Evolutionary conservation across 1,140 invertebrate species (phyloP), one percentile per base, ranked within the genome.

Genomic region (Anthonomus grandis): DNA sequence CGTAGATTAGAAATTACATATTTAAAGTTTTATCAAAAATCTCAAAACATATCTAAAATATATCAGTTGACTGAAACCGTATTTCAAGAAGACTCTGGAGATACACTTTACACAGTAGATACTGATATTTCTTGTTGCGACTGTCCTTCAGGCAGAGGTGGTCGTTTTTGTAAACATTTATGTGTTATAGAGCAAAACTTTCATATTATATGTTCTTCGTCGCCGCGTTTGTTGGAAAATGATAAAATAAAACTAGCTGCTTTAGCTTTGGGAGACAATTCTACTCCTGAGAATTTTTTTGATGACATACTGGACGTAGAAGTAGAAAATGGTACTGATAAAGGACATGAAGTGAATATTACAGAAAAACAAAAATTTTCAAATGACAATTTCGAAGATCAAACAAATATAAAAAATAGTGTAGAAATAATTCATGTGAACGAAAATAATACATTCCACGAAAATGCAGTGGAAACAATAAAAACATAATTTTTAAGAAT

Each of bases 131-230:
- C 9, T 6, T 22, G 5, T 36, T 49, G 46, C 46, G 24, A 41
- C 19, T 49, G 46, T 18, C 24, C 23, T n/a, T 45, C 5, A 6
- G 48, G 48, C n/a, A 23, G 27, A 45, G 48, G 48, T 25, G 48
- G 48, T 25, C 21, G 36, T 9, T 51, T 51, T 51, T 51, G 48
- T 19, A 38, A 51, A 51, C 31, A 51, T 51, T 44, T 51, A 21
- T 44, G 12, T 17, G 13, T 37, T 4, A 22, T 51, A 17, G 31
- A 41, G 31, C 9, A 23, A 19, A 37, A 41, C 4, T 18, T 22
- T 41, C 6, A 19, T 41, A 44, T 51, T 19, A 17, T 19, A 17
- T 45, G 5, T 4, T 5, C 5, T 6, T 25, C 48, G 4, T 44
- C 17, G 18, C 15, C 18, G 18, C 41, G 8, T 9, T 44, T 19